Conservation (phyloP, 2,113 vertebrate genomes). For the Takifugu flavidus region DNA sequence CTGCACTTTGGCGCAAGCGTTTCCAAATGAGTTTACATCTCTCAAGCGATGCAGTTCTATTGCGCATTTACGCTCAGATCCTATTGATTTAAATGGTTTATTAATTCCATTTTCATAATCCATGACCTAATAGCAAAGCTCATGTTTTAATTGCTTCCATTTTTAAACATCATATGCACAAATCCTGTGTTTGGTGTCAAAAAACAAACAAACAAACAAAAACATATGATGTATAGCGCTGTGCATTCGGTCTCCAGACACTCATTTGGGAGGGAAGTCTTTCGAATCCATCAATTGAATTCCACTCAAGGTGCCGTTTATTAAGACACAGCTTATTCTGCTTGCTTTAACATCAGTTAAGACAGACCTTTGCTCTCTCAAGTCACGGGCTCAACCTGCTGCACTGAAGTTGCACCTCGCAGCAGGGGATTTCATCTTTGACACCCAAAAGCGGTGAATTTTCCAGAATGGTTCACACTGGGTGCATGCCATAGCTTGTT, state of each 20-base stretch:
- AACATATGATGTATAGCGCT: neutral
- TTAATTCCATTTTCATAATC: neutral
- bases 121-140: no score
- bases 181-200: neutral
- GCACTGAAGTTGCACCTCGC: neutral
- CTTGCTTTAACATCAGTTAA: constrained; percentile 20
- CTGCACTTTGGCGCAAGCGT: neutral
- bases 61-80: neutral
- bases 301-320: constrained; percentile 6
- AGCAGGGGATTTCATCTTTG: constrained; percentile 12
- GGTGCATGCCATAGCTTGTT: neutral
- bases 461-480: constrained; percentile 10
- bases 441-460: constrained; percentile 20
- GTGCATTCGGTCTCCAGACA: neutral
- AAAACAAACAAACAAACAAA: neutral
- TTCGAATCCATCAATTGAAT: constrained; percentile 18
- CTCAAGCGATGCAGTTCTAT: neutral
- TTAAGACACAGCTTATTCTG: neutral
- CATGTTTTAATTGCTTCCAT: no score
- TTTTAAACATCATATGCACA: no score
- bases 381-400: constrained; percentile 18
- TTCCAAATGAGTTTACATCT: neutral
- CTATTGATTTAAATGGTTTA: no score
- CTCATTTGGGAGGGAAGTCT: neutral
- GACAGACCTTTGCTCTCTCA: constrained; percentile 20